phyloP scores from a whole-genome alignment of 2,888 invertebrate genomes.

The Lasioglossum lativentre region DNA sequence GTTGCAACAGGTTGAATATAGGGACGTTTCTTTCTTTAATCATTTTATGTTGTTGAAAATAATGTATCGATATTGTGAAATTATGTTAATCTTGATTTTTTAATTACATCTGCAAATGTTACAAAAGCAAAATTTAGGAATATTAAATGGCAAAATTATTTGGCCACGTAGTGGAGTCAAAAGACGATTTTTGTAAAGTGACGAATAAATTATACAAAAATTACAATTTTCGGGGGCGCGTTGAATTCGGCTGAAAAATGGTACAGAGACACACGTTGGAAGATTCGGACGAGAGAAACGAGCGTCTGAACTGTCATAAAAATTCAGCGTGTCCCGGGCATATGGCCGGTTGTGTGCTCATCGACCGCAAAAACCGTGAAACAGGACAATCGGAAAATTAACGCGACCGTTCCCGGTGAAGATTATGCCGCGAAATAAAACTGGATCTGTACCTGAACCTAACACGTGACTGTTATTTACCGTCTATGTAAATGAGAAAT shows the following conservation, averaged over 20 bases:
- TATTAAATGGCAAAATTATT: neutral
- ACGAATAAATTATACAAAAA: conserved; percentile 13
- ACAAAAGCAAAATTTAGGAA: neutral
- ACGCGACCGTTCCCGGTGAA: conserved; percentile 27
- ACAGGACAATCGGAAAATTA: conserved; percentile 44
- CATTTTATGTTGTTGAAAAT: too few relatives aligned
- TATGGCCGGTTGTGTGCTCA: conserved; percentile 39
- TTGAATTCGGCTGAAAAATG: neutral
- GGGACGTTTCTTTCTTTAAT: too few relatives aligned
- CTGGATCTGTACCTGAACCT: neutral
- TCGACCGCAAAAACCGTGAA: conserved; percentile 48
- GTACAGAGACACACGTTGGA: conserved; percentile 29
- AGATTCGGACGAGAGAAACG: conserved; percentile 41
- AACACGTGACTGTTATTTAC: neutral
- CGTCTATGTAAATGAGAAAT: neutral
- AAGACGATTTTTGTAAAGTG: neutral
- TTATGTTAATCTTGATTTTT: too few relatives aligned
- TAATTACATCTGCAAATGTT: neutral
- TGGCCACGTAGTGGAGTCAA: neutral
- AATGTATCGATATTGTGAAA: too few relatives aligned
- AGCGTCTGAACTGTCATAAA: conserved; percentile 56
- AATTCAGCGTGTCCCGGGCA: conserved; percentile 51
- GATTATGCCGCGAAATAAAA: conserved; percentile 27
- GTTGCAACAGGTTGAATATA: too few relatives aligned
- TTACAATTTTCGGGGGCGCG: neutral